Base-by-base conservation (phyloP, 2,797 vertebrate species). In the Pitangus sulphuratus region DNA sequence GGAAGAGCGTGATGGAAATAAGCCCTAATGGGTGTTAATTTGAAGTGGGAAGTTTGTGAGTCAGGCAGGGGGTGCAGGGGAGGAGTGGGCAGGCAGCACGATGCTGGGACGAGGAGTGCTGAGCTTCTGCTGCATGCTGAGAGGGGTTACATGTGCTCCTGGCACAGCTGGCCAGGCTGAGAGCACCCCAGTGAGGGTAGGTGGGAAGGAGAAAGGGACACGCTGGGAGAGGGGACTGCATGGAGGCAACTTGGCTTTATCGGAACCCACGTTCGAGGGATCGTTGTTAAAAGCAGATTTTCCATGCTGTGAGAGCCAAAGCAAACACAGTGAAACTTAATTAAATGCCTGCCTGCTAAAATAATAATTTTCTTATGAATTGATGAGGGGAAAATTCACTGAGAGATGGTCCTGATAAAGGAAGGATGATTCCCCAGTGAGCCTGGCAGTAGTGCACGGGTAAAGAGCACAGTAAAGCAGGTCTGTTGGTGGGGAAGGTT, bases 271-370 rank as follows among this genome's bases (percentile, higher is more conserved):
- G 6, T 88, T 93, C 60, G 16, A 35, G 8, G 84, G 84, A 19
- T 76, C 9, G 58, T 22, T 90, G 88, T 64, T 79, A 80, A 91
- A 76, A 95, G 87, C 71, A 82, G 75, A 42, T 95, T 96, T 96
- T 96, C 96, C 96, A 13, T 12, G 60, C 94, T 90, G 85, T 0
- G 66, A 48, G 94, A 90, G 96, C 96, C 96, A 96, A 97, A 95
- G 93, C 91, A 97, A 96, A 95, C 51, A 89, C 72, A 15, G 76
- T 1, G 85, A 65, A 71, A 69, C 85, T 87, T 92, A 95, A 95
- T 95, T 93, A 96, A 97, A 62, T 31, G 87, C 87, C 84, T n/a
- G 65, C 87, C 95, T 93, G 94, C 74, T 96, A 96, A 96, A 96
- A 96, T 70, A 94, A 88, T 86, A 89, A 86, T 94, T 95, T 93